Conservation (phyloP, 92 coral and sea anemone genomes). For the Epizoanthus illoricatus region DNA sequence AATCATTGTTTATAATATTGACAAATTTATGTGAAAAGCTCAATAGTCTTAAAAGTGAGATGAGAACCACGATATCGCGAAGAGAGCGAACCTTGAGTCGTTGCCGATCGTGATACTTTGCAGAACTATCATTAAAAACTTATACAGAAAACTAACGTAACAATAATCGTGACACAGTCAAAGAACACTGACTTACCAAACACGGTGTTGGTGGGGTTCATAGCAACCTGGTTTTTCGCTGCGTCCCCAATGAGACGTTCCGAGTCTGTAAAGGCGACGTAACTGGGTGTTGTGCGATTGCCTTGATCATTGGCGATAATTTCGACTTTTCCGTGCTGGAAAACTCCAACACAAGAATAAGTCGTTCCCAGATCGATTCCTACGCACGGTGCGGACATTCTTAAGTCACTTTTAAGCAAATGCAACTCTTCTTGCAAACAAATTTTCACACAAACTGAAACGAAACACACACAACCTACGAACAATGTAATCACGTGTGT, state of each 20-base stretch:
- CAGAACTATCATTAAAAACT: no score
- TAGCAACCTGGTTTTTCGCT: conserved; percentile 94
- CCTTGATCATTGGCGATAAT: conserved; percentile 96
- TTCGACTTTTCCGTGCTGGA: conserved; percentile 95
- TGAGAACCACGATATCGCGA: no score
- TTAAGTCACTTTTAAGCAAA: background rate
- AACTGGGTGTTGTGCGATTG: conserved; percentile 94
- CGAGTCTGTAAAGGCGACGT: conserved; percentile 88
- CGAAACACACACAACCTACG: no score
- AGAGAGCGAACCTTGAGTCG: no score
- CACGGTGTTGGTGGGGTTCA: conserved; percentile 86
- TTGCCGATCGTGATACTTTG: no score
- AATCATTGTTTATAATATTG: background rate
- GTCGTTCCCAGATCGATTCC: conserved; percentile 97
- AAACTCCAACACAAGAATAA: conserved; percentile 92
- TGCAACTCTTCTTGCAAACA: no score
- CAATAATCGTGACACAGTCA: no score
- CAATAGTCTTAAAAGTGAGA: no score
- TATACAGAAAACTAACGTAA: no score
- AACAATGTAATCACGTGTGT: no score
- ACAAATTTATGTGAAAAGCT: no score
- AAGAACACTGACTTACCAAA: conserved; percentile 63
- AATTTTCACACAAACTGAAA: no score
- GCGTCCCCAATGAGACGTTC: conserved; percentile 91
- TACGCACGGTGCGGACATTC: conserved; percentile 88